Base-by-base conservation (phyloP, 2,797 vertebrate genomes). In the Momotus momota region DNA sequence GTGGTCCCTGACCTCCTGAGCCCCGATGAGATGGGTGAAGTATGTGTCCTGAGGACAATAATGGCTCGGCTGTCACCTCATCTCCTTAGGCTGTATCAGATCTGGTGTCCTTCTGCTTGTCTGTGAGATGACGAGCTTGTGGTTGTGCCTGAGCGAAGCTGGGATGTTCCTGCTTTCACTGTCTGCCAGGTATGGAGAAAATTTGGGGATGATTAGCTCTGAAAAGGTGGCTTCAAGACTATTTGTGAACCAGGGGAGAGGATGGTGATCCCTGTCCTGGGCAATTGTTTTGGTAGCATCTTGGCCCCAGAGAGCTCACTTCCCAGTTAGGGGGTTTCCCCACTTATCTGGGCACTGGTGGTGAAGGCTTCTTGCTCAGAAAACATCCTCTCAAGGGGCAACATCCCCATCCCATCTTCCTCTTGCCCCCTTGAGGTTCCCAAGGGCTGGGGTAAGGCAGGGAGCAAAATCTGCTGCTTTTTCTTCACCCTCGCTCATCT, bases 361-460 rank as follows among this genome's bases (percentile, higher is more conserved):
- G 17, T 25, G 78, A 25, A 33, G 4, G 3, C 14, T 31, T 41
- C 10, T 29, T 40, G 16, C 20, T 52, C 48, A 35, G 27, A 43
- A 35, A 19, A 16, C 31, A 16, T 1, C 13, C 29, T 51, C 31
- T 60, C 1, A 0, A 48, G 43, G 52, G 61, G 3, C 27, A 19
- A 4, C 2, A 15, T 25, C 62, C 40, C 54, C 16, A 26, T 41
- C 49, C 38, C 45, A 1, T 9, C 49, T 7, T 38, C 8, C 16
- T 62, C 14, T 51, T 5, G 4, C 9, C 4, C 3, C 2, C 15
- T n/a, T 6, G 16, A 61, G 6, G 10, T 0, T 11, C 21, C 18
- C 35, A 43, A 25, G 58, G n/a, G 45, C 23, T 54, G 46, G 20
- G 6, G 21, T 9, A 20, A 69, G 35, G 57, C 52, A 60, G 79